phyloP scores from a whole-genome alignment of 2,113 vertebrate species.

The Alaudala cheleensis region DNA sequence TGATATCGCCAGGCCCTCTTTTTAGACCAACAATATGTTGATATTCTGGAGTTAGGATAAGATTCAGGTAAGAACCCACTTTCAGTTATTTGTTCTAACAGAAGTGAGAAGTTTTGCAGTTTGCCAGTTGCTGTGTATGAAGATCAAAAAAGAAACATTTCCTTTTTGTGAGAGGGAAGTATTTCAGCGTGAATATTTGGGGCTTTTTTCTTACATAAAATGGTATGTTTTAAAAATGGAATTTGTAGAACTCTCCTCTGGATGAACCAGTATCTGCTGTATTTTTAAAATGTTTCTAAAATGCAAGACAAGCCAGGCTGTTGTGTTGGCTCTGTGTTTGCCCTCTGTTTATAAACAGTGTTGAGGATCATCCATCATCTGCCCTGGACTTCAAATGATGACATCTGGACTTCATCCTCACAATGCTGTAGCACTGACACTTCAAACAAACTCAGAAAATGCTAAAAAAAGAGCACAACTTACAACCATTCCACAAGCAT shows the following conservation, averaged over 20 bases:
- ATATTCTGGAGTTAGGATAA: not conserved
- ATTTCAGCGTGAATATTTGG: not conserved
- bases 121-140: not conserved
- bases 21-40: not conserved
- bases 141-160: not conserved
- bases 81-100: not conserved
- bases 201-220: not conserved
- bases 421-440: not conserved
- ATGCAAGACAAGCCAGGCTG: not conserved
- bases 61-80: not conserved
- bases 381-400: not conserved
- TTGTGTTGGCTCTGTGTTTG: not conserved
- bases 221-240: not conserved
- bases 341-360: not conserved
- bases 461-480: not conserved
- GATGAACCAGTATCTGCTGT: not conserved
- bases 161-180: not conserved
- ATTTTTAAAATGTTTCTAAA: not conserved
- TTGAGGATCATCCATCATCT: not conserved
- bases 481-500: not conserved
- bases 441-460: slow-evolving; percentile 39
- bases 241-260: not conserved
- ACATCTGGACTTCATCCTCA: slow-evolving; percentile 36
- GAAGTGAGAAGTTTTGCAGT: not conserved
- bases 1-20: not conserved